These are phyloP conservation scores for Calyptomena viridis DNA, from an alignment of 2,113 vertebrate genomes.

Conservation along the genomic window DNA sequence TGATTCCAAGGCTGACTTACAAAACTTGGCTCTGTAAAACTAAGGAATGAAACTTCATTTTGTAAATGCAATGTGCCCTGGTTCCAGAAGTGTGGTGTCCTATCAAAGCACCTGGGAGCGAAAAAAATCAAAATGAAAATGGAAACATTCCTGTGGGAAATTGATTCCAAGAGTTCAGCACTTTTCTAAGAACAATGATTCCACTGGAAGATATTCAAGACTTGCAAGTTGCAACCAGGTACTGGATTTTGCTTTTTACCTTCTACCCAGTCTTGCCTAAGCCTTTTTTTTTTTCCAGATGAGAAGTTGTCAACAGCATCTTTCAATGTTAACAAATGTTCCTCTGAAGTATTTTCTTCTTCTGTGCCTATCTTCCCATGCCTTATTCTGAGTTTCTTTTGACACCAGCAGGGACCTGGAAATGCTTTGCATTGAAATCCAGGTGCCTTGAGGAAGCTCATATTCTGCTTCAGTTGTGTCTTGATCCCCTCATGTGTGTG, in stretches of 20 bases:
- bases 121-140: background rate
- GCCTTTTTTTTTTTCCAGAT: background rate
- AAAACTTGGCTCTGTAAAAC: background rate
- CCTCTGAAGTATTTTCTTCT: background rate
- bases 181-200: background rate
- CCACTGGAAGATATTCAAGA: background rate
- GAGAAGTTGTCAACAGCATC: background rate
- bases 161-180: background rate
- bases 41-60: background rate
- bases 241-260: background rate
- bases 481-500: background rate
- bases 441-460: background rate
- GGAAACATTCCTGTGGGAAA: background rate
- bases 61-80: background rate
- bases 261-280: background rate
- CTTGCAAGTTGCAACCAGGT: background rate
- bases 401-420: background rate
- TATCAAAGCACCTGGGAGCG: background rate
- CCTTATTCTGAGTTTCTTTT: background rate
- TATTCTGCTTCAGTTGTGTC: background rate
- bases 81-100: background rate
- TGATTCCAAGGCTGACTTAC: background rate
- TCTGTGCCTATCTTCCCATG: background rate
- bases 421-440: background rate
- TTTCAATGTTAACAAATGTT: background rate